phyloP scores from a whole-genome alignment of 2,113 vertebrate genomes.

The Tretioscincus oriximinensis region DNA sequence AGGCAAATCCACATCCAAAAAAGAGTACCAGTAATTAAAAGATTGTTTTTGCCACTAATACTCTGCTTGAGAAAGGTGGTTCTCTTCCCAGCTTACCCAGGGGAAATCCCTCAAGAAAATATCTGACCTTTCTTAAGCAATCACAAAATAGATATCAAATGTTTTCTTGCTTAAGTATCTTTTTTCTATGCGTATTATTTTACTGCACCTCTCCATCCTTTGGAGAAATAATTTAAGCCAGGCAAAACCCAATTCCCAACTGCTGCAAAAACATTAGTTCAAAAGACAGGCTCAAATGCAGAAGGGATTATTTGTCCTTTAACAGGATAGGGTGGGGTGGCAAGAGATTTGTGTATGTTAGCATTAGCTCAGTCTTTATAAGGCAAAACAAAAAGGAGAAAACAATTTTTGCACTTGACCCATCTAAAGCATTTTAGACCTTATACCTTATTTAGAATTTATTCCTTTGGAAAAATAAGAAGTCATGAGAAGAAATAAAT shows the following conservation, averaged over 20 bases:
- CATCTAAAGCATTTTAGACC: not conserved
- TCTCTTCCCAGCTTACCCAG: not conserved
- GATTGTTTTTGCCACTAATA: not conserved
- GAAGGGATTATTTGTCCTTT: not conserved
- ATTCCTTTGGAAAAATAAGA: not conserved
- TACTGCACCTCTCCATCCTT: not conserved
- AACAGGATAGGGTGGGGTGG: not conserved
- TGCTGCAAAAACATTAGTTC: not conserved
- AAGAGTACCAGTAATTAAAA: not conserved
- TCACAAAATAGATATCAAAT: not conserved
- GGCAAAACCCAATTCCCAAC: not conserved
- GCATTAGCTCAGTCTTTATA: not conserved
- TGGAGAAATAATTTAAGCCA: not conserved
- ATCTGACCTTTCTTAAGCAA: not conserved
- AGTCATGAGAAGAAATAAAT: not conserved
- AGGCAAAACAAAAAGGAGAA: not conserved
- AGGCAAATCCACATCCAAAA: not conserved
- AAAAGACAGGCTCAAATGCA: not conserved
- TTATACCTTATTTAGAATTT: not conserved
- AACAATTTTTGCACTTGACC: not conserved
- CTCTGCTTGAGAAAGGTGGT: not conserved
- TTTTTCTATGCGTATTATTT: not conserved
- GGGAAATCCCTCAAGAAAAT: not conserved
- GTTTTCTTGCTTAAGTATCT: not conserved
- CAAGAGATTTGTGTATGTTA: not conserved